Percentiles rank a stretch among this genome's conserved stretches.
These are phyloP conservation scores for Theocolax elegans DNA, from an alignment of 1,140 invertebrate genomes.

Conservation along the genomic window DNA sequence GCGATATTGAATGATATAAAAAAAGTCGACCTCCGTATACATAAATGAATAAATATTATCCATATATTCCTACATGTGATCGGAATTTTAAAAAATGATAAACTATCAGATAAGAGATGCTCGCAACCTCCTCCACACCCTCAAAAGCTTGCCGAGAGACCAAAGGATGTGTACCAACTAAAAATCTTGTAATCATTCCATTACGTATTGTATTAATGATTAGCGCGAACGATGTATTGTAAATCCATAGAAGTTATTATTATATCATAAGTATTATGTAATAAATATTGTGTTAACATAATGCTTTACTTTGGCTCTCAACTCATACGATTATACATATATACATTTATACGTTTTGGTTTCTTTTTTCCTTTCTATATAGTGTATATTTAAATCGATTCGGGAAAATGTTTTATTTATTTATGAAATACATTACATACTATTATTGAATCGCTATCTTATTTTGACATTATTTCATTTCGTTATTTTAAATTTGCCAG, in stretches of 20 bases:
- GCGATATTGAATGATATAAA: no score
- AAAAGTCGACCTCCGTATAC: no score
- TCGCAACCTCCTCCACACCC: no score
- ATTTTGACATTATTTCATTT: no score
- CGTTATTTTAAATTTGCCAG: no score
- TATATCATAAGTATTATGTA: conserved; percentile 68
- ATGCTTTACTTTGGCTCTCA: conserved; percentile 34
- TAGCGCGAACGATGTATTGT: conserved; percentile 66
- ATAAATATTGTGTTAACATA: conserved; percentile 69
- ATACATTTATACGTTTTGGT: conserved; percentile 37
- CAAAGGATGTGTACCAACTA: conserved; percentile 55
- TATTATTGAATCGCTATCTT: no score
- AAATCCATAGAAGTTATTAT: conserved; percentile 68
- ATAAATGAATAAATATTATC: conserved; percentile 1
- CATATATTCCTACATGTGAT: conserved; percentile 11
- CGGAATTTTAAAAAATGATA: conserved; percentile 11
- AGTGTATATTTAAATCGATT: no score
- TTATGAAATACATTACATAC: no score
- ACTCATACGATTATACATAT: background rate
- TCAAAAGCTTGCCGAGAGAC: conserved; percentile 32
- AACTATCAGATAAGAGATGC: no score
- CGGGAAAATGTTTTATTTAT: no score
- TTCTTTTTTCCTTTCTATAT: conserved; percentile 6
- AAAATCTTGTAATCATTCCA: conserved; percentile 65
- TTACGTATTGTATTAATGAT: conserved; percentile 62